Conservation (phyloP, 1,140 invertebrate genomes). For the Bombus consobrinus region DNA sequence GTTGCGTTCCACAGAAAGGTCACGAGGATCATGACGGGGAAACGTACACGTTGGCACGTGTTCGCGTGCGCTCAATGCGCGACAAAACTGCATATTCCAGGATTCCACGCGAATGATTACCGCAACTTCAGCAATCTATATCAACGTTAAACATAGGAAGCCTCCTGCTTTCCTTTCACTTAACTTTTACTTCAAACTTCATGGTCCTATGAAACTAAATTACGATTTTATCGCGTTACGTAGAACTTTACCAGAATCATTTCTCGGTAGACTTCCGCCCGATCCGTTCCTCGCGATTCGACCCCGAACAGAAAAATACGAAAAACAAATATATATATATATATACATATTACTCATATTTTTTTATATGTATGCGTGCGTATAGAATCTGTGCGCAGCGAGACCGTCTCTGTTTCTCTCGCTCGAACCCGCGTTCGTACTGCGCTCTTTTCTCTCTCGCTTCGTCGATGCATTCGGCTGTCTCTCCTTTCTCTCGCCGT, state of each 20-base stretch:
- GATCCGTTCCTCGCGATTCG: neutral
- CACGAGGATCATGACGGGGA: conserved; percentile 59
- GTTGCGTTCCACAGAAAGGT: conserved; percentile 62
- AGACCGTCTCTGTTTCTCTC: neutral
- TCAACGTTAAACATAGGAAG: no score
- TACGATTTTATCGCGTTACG: neutral
- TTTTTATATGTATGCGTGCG: neutral
- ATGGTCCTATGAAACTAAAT: neutral
- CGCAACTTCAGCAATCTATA: neutral
- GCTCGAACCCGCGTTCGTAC: neutral
- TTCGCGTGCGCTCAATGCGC: neutral
- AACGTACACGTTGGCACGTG: conserved; percentile 1
- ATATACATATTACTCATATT: conserved; percentile 8
- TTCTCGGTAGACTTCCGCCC: neutral
- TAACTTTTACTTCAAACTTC: conserved; percentile 12
- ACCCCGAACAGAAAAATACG: conserved; percentile 41
- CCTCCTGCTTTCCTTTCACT: neutral
- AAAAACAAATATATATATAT: conserved; percentile 32
- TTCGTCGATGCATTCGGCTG: neutral
- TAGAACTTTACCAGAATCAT: neutral
- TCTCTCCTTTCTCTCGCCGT: conserved; percentile 10
- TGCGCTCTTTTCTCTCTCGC: neutral
- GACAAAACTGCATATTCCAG: neutral
- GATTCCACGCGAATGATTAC: neutral
- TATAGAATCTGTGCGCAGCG: neutral